Percentiles rank a stretch among this genome's conserved stretches.
Conservation (phyloP, 2,797 vertebrate genomes). For the Dryobates pubescens region DNA sequence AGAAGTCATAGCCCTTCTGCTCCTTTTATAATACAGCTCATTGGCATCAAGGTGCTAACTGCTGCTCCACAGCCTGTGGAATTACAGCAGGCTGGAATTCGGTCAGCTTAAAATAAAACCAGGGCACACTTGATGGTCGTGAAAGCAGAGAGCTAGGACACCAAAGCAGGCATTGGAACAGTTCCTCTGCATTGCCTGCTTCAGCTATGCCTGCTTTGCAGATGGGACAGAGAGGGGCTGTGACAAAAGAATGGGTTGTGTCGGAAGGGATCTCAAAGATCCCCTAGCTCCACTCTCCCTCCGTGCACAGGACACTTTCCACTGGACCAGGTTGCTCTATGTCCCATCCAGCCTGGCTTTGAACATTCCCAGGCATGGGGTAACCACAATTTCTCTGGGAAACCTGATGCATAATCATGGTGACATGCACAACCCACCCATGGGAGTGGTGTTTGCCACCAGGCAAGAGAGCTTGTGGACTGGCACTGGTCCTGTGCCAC, state of each 20-base stretch:
- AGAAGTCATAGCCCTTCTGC: background rate
- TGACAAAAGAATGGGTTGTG: background rate
- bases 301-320: too few species aligned
- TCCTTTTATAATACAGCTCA: background rate
- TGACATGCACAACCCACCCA: too few species aligned
- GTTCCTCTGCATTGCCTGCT: background rate
- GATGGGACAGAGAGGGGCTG: background rate
- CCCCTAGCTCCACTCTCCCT: too few species aligned
- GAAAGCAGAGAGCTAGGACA: background rate
- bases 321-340: too few species aligned
- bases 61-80: background rate
- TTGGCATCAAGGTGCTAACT: background rate
- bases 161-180: background rate
- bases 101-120: slow-evolving; percentile 26
- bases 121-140: background rate
- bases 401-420: too few species aligned
- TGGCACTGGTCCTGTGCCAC: rapidly evolving
- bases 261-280: too few species aligned
- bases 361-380: too few species aligned
- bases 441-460: background rate
- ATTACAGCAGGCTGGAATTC: background rate
- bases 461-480: background rate
- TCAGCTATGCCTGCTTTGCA: background rate
- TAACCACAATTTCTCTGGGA: too few species aligned
- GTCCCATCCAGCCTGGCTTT: too few species aligned